These are phyloP conservation scores for Microplitis demolitor DNA, from an alignment of 1,140 invertebrate species.

Conservation along the genomic window DNA sequence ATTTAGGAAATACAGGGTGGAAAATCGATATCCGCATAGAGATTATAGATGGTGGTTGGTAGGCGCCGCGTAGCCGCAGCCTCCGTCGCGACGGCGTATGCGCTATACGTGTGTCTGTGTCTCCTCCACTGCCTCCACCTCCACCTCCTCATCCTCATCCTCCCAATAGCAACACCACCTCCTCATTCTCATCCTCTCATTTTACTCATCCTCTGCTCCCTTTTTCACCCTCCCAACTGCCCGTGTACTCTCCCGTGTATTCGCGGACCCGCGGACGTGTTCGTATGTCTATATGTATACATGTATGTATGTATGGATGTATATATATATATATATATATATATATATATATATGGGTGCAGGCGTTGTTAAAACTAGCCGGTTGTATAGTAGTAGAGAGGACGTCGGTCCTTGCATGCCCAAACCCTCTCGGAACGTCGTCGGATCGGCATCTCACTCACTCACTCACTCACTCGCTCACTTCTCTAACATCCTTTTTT, in stretches of 20 bases:
- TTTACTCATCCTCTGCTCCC: too few relatives aligned
- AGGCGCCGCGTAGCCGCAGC: slow-evolving; percentile 63
- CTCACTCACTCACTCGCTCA: slow-evolving; percentile 26
- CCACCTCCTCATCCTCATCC: background rate
- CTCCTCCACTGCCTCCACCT: slow-evolving; percentile 9
- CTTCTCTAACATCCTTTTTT: background rate
- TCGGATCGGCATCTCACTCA: slow-evolving; percentile 12
- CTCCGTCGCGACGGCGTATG: slow-evolving; percentile 61
- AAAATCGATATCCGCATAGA: slow-evolving; percentile 64
- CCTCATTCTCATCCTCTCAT: too few relatives aligned
- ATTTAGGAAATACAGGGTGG: slow-evolving; percentile 62
- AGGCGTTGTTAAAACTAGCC: too few relatives aligned
- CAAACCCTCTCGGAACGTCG: too few relatives aligned
- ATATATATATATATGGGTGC: too few relatives aligned
- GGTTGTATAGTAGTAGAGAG: too few relatives aligned
- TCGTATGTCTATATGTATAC: slow-evolving; percentile 27
- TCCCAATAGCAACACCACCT: background rate
- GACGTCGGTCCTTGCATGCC: too few relatives aligned
- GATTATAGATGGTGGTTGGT: slow-evolving; percentile 64
- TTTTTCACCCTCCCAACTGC: too few relatives aligned
- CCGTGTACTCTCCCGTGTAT: slow-evolving; percentile 19
- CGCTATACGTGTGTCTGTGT: slow-evolving; percentile 49
- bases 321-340: too few relatives aligned
- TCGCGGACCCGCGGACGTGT: too few relatives aligned
- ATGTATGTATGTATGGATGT: slow-evolving; percentile 19